Percentiles rank a stretch among this genome's conserved stretches.
Conservation (phyloP, 2,888 invertebrate species). For the Drosophila prolongata region DNA sequence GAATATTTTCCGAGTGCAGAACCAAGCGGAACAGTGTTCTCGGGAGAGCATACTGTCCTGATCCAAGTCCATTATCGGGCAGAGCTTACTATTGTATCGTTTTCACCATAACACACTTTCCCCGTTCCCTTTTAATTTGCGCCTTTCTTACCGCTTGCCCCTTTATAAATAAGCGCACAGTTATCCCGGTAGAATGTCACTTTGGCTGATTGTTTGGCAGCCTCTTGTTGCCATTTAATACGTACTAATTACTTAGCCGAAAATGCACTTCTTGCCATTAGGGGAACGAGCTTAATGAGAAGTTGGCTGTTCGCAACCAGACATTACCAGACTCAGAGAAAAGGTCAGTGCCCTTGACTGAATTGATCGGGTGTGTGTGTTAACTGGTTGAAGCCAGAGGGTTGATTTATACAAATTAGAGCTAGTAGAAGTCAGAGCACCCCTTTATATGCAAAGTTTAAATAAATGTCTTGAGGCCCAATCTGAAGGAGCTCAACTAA, state of each 20-base stretch:
- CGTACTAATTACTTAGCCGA: constrained; percentile 58
- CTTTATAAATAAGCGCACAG: constrained; percentile 58
- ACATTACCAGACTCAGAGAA: constrained; percentile 34
- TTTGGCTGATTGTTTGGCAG: constrained; percentile 64
- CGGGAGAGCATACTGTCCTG: not conserved
- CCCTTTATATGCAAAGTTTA: constrained; percentile 14
- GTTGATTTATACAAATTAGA: not conserved
- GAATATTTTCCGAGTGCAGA: constrained; percentile 3
- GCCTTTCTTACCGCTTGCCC: not conserved
- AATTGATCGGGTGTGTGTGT: constrained; percentile 38
- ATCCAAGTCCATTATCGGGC: constrained; percentile 52
- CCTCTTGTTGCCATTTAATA: constrained; percentile 32
- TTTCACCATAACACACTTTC: constrained; percentile 10
- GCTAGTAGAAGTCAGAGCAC: not conserved
- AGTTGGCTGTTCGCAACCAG: constrained; percentile 29
- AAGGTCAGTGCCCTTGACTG: constrained; percentile 52
- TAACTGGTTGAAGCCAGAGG: constrained; percentile 23
- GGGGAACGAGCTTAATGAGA: constrained; percentile 4
- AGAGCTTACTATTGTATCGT: constrained; percentile 37
- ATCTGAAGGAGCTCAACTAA: constrained; percentile 10
- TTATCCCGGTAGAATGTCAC: constrained; percentile 67
- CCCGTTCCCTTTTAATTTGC: constrained; percentile 20
- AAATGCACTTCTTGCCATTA: constrained; percentile 40
- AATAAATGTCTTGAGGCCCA: constrained; percentile 26
- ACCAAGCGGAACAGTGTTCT: not conserved